phyloP scores from a whole-genome alignment of 1,140 invertebrate genomes.

The Scylla paramamosain region DNA sequence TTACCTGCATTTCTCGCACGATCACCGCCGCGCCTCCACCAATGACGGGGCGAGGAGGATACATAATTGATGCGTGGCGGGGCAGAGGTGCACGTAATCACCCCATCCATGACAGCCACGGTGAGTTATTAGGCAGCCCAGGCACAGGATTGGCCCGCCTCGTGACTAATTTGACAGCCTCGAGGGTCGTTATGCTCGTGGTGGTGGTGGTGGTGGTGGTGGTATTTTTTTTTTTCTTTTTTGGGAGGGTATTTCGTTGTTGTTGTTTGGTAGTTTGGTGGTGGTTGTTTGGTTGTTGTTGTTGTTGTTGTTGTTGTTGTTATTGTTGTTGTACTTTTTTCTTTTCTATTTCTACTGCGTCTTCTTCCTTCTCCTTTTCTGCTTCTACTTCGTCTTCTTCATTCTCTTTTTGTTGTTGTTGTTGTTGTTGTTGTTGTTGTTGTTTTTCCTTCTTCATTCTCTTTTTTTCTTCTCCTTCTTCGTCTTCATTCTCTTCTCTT shows the following conservation, averaged over 20 bases:
- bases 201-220: neutral
- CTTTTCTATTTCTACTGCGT: neutral
- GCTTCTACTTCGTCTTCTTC: no score
- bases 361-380: neutral
- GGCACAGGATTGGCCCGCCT: slow-evolving; percentile 40
- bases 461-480: no score
- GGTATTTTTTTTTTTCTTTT: no score
- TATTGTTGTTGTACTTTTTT: neutral
- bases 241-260: no score
- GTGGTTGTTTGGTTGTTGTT: no score
- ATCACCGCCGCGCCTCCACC: neutral
- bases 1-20: neutral
- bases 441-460: no score
- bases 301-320: neutral
- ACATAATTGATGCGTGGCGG: slow-evolving; percentile 52
- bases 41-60: neutral
- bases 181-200: slow-evolving; percentile 26
- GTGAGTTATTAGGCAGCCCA: slow-evolving; percentile 39
- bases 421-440: no score
- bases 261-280: no score
- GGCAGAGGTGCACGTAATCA: slow-evolving; percentile 42
- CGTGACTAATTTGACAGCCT: slow-evolving; percentile 62
- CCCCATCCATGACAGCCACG: slow-evolving; percentile 30
- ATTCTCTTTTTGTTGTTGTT: no score
- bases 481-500: no score